Evolutionary conservation across 64 coral and sea anemone genomes (phyloP), one percentile per base, ranked within the genome.

Genomic region (Dendronephthya gigantea): DNA sequence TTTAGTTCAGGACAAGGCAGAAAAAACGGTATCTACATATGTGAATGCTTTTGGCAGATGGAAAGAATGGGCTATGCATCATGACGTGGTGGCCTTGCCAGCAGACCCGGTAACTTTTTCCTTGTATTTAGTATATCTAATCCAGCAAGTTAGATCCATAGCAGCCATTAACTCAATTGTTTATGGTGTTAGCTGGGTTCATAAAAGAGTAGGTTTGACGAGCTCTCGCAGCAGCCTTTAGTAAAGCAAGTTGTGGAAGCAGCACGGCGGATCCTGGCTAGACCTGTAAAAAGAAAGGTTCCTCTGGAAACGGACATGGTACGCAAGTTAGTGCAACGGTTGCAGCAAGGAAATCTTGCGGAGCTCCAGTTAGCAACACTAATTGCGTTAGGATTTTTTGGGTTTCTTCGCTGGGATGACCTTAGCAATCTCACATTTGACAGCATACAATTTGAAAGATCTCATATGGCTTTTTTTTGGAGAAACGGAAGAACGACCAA

Each of bases 171-270:
- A 87, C 40, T 55, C 56, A 39, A 55, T 84, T 9, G 55, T 87
- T 17, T 90, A 90, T 87, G 88, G 79, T 51, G 86, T 84, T 45
- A 39, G 48, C 41, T 92, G 91, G 91, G 91, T 85, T 45, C 91
- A 89, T 51, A 82, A 17, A 93, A 86, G 69, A 27, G 83, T 34
- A 4, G 76, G 28, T 74, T 83, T 29, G n/a, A 16, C 11, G 88
- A 87, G 23, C 88, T 68, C 49, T 68, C 47, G 25, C n/a, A 74
- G 15, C 47, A 90, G 35, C 83, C 87, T 22, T 87, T 74, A 28
- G 68, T 79, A 9, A 79, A 79, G 72, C 72, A 79, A 19, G 27
- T 79, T 29, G 37, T 79, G 9, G 28, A 79, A 1, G 72, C 72
- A 79, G 72, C 72, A 38, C 9, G 32, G 36, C 72, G 31, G 7